A percentile compares a stretch with the other conserved stretches of the same genome.
These are phyloP conservation scores for Maniola jurtina DNA, from an alignment of 1,140 invertebrate species.

Conservation along the genomic window DNA sequence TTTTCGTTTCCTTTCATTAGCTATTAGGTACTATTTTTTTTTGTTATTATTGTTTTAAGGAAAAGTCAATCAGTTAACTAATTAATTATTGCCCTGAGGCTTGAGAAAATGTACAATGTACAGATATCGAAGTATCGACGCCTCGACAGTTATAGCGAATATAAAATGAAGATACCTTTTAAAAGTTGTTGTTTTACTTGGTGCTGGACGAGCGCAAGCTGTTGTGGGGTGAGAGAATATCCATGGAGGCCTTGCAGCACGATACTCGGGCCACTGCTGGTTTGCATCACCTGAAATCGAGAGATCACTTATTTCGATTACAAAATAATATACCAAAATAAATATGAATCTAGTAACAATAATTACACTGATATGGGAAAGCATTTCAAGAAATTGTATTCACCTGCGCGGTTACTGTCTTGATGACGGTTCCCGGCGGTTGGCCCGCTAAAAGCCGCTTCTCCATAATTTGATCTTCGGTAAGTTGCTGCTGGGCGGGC, in stretches of 20 bases:
- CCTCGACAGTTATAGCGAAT: neutral
- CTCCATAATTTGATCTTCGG: conserved; percentile 81
- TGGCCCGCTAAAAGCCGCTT: conserved; percentile 86
- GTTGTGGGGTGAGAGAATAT: conserved; percentile 88
- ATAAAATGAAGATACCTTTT: conserved; percentile 81
- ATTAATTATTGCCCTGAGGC: too few relatives aligned
- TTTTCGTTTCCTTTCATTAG: too few relatives aligned
- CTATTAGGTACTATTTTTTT: too few relatives aligned
- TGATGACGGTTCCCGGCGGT: conserved; percentile 91
- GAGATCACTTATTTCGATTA: conserved; percentile 5
- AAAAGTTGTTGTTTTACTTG: conserved; percentile 93
- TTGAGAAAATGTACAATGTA: too few relatives aligned
- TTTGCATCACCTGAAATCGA: conserved; percentile 85
- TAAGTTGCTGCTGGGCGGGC: conserved; percentile 51
- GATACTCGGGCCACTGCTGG: conserved; percentile 89
- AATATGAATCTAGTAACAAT: neutral
- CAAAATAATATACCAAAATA: neutral
- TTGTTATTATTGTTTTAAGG: too few relatives aligned
- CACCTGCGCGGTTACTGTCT: conserved; percentile 88
- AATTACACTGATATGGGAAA: too few relatives aligned
- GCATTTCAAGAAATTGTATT: conserved; percentile 16
- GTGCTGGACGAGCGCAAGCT: conserved; percentile 88
- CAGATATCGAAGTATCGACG: neutral
- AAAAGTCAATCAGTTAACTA: too few relatives aligned
- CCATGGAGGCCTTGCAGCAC: conserved; percentile 90